A percentile compares a stretch with the other conserved stretches of the same genome.
Conservation (phyloP, 1,140 invertebrate species). For the Triops longicaudatus region DNA sequence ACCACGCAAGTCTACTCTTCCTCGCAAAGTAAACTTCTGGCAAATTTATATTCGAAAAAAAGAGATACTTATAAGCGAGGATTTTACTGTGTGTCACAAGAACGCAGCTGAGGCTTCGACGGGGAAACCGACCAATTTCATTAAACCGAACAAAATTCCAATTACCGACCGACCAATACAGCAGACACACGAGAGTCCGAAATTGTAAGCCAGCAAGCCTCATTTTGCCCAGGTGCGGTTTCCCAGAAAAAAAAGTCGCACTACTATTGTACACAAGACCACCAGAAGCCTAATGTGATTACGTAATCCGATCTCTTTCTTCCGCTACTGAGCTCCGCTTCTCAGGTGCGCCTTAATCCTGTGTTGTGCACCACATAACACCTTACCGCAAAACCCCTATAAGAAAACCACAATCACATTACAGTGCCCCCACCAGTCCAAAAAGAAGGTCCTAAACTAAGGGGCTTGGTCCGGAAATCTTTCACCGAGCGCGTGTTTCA, state of each 20-base stretch:
- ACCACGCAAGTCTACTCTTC: too few species aligned
- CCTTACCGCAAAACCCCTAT: background rate
- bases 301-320: slow-evolving; percentile 8
- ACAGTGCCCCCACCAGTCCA: background rate
- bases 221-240: background rate
- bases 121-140: background rate
- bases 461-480: background rate
- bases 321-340: background rate
- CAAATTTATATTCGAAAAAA: too few species aligned
- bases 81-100: too few species aligned
- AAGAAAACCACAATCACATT: background rate
- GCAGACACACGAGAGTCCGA: background rate
- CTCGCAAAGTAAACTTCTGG: too few species aligned
- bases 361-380: background rate
- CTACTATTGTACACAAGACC: too few species aligned
- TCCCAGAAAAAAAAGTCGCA: background rate
- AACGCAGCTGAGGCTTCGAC: too few species aligned
- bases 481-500: background rate
- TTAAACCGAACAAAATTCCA: background rate
- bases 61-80: too few species aligned
- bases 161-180: background rate
- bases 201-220: too few species aligned
- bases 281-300: background rate
- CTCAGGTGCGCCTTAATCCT: background rate
- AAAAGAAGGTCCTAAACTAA: background rate